These are phyloP conservation scores for Corythaixoides concolor DNA, from an alignment of 2,113 vertebrate species.

Conservation along the genomic window DNA sequence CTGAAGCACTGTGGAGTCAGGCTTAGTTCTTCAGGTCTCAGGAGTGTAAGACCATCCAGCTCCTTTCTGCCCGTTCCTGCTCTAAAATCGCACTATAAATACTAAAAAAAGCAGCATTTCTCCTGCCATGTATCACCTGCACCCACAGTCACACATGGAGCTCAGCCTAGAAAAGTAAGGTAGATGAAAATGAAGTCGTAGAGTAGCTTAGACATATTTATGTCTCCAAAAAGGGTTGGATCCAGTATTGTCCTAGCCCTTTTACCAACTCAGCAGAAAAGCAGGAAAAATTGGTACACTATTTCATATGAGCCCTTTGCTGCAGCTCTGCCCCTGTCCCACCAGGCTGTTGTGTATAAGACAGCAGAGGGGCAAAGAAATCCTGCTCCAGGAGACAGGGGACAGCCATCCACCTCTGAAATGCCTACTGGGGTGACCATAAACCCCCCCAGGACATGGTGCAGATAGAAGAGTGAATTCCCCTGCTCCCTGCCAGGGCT, in stretches of 20 bases:
- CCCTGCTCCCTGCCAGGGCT: not conserved
- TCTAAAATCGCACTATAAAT: not conserved
- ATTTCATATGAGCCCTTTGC: not conserved
- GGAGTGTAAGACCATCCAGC: not conserved
- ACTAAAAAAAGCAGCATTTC: not conserved
- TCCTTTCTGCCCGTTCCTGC: not conserved
- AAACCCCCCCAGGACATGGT: not conserved
- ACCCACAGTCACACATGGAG: not conserved
- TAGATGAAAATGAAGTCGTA: not conserved
- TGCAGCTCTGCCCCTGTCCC: not conserved
- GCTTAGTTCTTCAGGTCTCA: not conserved
- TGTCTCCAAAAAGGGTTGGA: not conserved
- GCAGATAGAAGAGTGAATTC: not conserved
- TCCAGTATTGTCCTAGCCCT: not conserved
- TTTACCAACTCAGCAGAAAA: not conserved
- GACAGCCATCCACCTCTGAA: not conserved
- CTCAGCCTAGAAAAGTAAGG: not conserved
- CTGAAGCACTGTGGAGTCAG: not conserved
- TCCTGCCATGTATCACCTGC: not conserved
- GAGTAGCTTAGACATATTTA: not conserved
- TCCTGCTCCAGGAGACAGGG: not conserved
- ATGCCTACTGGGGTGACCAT: not conserved
- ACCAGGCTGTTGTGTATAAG: not conserved
- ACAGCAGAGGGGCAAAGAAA: not conserved
- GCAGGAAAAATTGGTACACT: not conserved